These are phyloP conservation scores for Gambusia affinis DNA, from an alignment of 2,113 vertebrate species.

Conservation along the genomic window DNA sequence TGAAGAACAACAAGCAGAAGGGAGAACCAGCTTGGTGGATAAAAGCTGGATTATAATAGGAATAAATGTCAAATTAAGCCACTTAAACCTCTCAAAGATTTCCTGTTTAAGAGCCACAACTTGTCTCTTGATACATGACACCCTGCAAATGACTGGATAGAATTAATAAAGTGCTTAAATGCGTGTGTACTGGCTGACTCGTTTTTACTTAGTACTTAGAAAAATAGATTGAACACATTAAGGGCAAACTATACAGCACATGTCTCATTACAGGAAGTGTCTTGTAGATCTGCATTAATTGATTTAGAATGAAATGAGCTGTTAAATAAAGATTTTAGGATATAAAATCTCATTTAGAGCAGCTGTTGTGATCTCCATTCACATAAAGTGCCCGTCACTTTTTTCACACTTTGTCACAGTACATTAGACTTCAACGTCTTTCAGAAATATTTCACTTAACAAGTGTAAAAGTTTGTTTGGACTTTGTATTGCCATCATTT, in stretches of 20 bases:
- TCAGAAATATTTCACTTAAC: background rate
- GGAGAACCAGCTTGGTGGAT: conserved; percentile 14
- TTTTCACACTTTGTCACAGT: background rate
- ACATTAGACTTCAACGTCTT: background rate
- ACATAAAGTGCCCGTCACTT: background rate
- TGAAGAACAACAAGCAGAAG: conserved; percentile 7
- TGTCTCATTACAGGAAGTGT: background rate
- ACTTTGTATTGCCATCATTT: background rate
- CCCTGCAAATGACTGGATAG: conserved; percentile 10
- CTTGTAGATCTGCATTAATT: background rate
- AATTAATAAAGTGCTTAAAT: conserved; percentile 46
- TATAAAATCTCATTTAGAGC: background rate
- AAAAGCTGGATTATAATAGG: conserved; percentile 54
- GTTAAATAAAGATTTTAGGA: background rate
- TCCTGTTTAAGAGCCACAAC: conserved; percentile 23
- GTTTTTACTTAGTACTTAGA: background rate
- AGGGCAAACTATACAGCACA: background rate
- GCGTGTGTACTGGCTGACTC: background rate
- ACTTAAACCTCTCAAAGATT: conserved; percentile 48
- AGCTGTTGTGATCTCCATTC: background rate
- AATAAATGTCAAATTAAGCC: conserved; percentile 44
- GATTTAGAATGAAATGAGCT: background rate
- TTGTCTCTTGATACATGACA: conserved; percentile 17
- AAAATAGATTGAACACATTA: background rate
- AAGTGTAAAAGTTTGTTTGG: background rate